Conservation (phyloP, 1,140 invertebrate genomes). For the Drosophila obscura region DNA sequence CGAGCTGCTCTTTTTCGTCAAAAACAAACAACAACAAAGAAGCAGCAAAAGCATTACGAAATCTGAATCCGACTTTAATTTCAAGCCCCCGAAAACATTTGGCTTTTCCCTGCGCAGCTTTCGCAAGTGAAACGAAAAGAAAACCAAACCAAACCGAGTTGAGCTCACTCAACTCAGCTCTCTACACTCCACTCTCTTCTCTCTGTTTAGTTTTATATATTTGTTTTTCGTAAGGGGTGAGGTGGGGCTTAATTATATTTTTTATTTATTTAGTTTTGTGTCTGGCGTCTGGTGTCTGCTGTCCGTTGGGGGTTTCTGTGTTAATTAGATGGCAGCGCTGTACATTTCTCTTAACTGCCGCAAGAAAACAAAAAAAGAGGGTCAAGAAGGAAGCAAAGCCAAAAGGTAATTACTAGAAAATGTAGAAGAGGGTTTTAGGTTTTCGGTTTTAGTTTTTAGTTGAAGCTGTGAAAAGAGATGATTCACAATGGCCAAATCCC, state of each 20-base stretch:
- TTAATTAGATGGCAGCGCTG: conserved; percentile 51
- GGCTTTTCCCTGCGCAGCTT: conserved; percentile 31
- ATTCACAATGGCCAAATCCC: no score
- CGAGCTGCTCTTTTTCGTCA: conserved; percentile 37
- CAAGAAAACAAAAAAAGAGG: conserved; percentile 22
- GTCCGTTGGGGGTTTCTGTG: conserved; percentile 47
- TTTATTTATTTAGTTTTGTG: conserved; percentile 36
- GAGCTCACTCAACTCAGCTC: neutral
- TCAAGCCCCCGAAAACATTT: conserved; percentile 27
- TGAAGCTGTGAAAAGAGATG: no score
- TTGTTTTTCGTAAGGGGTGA: conserved; percentile 2
- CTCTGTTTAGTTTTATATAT: conserved; percentile 10
- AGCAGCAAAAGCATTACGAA: conserved; percentile 48
- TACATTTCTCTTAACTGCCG: conserved; percentile 17
- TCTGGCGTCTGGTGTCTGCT: neutral
- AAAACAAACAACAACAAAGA: no score
- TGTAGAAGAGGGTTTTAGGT: neutral
- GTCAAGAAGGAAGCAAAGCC: conserved; percentile 10
- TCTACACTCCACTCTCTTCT: neutral
- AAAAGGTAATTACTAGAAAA: neutral
- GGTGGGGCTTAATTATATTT: conserved; percentile 39
- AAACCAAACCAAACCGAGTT: conserved; percentile 15
- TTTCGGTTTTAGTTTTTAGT: no score
- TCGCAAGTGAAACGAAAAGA: conserved; percentile 67
- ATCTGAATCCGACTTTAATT: conserved; percentile 54